Evolutionary conservation across 1,140 invertebrate genomes (phyloP).

Genomic region (Dysdera silvatica): DNA sequence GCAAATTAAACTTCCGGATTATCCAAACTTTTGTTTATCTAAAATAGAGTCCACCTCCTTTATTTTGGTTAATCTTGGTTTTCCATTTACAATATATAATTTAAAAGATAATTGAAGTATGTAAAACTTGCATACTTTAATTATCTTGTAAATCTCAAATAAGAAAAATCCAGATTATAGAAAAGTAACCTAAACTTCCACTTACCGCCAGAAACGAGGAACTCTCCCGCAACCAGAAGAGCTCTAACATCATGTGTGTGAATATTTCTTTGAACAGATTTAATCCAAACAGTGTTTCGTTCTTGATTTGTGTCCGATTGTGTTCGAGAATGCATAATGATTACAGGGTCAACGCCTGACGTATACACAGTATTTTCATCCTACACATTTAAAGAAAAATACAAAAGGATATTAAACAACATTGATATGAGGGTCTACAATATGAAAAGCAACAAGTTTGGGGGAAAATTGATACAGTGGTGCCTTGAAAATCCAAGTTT

Average conservation of each 20-base stretch:
- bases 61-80: no score
- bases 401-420: not conserved
- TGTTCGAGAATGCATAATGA: constrained; percentile 59
- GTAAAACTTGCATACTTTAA: no score
- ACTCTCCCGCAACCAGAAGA: constrained; percentile 51
- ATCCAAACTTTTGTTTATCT: no score
- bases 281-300: constrained; percentile 65
- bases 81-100: no score
- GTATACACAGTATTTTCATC: constrained; percentile 38
- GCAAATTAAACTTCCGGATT: no score
- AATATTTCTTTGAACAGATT: constrained; percentile 62
- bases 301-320: constrained; percentile 36
- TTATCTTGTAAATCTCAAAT: no score
- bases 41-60: no score
- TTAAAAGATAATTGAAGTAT: no score
- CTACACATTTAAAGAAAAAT: constrained; percentile 30
- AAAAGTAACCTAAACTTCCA: not conserved
- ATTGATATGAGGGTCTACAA: constrained; percentile 4
- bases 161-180: not conserved
- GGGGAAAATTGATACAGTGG: not conserved
- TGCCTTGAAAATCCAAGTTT: not conserved
- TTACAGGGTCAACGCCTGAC: constrained; percentile 64
- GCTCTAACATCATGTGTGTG: constrained; percentile 77
- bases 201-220: constrained; percentile 62
- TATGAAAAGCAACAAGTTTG: not conserved